phyloP scores from a whole-genome alignment of 2,113 vertebrate genomes.

The Acinonyx jubatus region DNA sequence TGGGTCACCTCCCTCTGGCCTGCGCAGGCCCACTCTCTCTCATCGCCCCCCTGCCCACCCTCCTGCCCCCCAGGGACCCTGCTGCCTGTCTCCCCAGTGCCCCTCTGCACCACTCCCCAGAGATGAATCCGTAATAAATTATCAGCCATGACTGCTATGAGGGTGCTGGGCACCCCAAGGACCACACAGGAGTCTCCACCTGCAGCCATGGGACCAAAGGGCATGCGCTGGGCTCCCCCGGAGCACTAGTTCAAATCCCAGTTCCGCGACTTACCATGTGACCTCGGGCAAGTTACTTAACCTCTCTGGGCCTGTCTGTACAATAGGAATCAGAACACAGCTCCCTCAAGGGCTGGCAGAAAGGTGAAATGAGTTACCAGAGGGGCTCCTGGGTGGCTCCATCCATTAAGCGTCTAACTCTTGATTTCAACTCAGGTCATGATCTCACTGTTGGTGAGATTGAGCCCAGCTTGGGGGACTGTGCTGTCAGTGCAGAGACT shows the following conservation, averaged over 20 bases:
- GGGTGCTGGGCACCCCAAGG: background rate
- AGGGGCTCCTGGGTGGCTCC: too few species aligned
- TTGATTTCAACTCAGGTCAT: too few species aligned
- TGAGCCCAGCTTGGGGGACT: too few species aligned
- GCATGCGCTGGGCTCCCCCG: background rate
- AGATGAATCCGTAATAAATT: background rate
- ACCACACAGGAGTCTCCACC: background rate
- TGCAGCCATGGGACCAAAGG: background rate
- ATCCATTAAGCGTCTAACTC: too few species aligned
- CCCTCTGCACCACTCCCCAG: background rate
- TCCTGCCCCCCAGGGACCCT: background rate
- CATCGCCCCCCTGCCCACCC: background rate
- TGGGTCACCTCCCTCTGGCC: background rate
- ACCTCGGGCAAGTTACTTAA: background rate
- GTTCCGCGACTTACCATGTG: background rate
- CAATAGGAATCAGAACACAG: background rate
- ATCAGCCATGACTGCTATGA: background rate
- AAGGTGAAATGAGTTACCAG: background rate
- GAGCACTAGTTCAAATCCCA: background rate
- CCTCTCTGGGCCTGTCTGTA: background rate
- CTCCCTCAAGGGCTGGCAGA: background rate
- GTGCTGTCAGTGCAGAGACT: too few species aligned
- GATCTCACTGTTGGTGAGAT: too few species aligned
- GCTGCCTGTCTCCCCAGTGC: background rate
- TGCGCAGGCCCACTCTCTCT: background rate